phyloP scores from a whole-genome alignment of 2,888 invertebrate genomes.

The Toxonevra muliebris region DNA sequence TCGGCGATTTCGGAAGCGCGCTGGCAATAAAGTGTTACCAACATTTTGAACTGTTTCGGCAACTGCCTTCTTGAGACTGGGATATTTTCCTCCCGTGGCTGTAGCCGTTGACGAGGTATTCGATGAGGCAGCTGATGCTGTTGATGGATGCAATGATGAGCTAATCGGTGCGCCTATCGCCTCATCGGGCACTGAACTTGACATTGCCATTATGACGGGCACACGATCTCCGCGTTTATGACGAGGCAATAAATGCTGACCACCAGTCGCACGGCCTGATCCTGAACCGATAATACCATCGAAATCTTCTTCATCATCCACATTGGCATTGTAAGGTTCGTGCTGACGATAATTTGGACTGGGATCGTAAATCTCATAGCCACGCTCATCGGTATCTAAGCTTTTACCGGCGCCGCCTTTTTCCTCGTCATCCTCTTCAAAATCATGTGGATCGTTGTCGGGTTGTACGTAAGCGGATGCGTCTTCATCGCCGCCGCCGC shows the following conservation, averaged over 20 bases:
- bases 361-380: slow-evolving; percentile 57
- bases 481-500: slow-evolving; percentile 27
- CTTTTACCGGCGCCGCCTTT: slow-evolving; percentile 13
- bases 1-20: slow-evolving; percentile 51
- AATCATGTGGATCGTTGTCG: slow-evolving; percentile 44
- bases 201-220: slow-evolving; percentile 51
- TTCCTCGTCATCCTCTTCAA: slow-evolving; percentile 11
- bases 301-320: slow-evolving; percentile 40
- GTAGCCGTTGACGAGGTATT: slow-evolving; percentile 52
- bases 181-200: slow-evolving; percentile 58
- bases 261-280: slow-evolving; percentile 47
- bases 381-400: slow-evolving; percentile 47
- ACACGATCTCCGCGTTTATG: slow-evolving; percentile 35
- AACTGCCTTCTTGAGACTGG: slow-evolving; percentile 52
- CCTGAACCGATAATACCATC: slow-evolving; percentile 38
- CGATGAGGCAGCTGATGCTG: slow-evolving; percentile 57
- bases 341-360: slow-evolving; percentile 56
- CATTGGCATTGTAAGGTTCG: slow-evolving; percentile 41
- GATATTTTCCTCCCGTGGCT: slow-evolving; percentile 44
- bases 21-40: slow-evolving; percentile 49
- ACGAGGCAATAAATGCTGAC: slow-evolving; percentile 52
- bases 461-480: slow-evolving; percentile 50
- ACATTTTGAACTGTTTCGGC: slow-evolving; percentile 53
- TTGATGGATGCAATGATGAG: slow-evolving; percentile 53
- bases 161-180: slow-evolving; percentile 41